Base-by-base conservation (phyloP, 2,113 vertebrate genomes). In the Oryzias curvinotus region DNA sequence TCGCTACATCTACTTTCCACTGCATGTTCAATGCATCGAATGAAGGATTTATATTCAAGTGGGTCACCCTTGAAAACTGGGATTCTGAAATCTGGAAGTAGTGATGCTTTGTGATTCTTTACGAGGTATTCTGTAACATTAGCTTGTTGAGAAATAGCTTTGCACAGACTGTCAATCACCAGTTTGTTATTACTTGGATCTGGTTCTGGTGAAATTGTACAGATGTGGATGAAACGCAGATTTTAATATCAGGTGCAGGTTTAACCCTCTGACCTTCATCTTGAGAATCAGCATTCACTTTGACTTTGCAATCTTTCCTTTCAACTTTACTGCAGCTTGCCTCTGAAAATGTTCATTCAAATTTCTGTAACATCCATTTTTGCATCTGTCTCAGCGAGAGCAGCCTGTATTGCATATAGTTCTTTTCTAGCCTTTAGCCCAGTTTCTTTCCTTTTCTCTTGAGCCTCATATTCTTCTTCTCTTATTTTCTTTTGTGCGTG, bases 81-180 rank as follows among this genome's bases (percentile, higher is more conserved):
- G 18, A 75, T 74, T 16, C 41, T 45, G 28, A 78, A 48, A 50
- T 73, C 65, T 16, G 71, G 77, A 44, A 72, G 71, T 62, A 78
- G 7, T 3, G 67, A 59, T 49, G 74, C 52, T 10, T 78, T 68
- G 52, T 80, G 70, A 71, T 45, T 78, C 65, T 52, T 78, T 44
- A 80, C 67, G 2, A 78, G 52, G 3, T 71, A 80, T 30, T 80
- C 73, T 41, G 70, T 77, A 6, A 75, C 53, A 0, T 68, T 71
- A 41, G 51, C 63, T 68, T 77, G 66, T 5, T 72, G 71, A n/a
- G 68, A 52, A n/a, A 81, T 71, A 12, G 68, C 71, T 18, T 78
- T 17, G 36, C 71, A 75, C 3, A 81, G n/a, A 14, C 51, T 26
- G 18, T 78, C 57, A 36, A 78, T 62, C 28, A 57, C 63, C 48